Percentiles rank a stretch among this genome's conserved stretches.
These are phyloP conservation scores for Acanthornis magna DNA, from an alignment of 2,797 vertebrate genomes.

Conservation along the genomic window DNA sequence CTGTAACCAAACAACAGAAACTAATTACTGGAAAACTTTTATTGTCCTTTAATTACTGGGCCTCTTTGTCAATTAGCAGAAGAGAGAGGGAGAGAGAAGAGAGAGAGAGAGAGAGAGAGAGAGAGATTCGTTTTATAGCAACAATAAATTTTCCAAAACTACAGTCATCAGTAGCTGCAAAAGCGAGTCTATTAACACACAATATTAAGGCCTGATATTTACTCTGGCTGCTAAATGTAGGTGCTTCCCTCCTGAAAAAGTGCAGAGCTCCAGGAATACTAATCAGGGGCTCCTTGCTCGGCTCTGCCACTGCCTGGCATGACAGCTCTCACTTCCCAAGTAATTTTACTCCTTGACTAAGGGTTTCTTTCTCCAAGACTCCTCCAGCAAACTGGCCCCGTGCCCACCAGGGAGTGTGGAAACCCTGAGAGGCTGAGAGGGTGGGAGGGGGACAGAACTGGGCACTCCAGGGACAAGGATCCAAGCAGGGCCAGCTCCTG, in stretches of 20 bases:
- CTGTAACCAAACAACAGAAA: slow-evolving; percentile 89
- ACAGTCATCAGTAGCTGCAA: slow-evolving; percentile 58
- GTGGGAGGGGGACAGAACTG: not conserved
- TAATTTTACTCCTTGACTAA: not conserved
- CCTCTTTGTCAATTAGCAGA: slow-evolving; percentile 80
- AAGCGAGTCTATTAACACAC: slow-evolving; percentile 64
- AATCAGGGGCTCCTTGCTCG: too few relatives aligned
- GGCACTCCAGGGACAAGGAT: not conserved
- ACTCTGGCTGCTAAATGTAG: slow-evolving; percentile 54
- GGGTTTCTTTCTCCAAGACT: not conserved
- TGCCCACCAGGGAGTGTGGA: not conserved
- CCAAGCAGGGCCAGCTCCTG: not conserved
- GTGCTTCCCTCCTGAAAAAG: slow-evolving; percentile 42
- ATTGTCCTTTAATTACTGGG: slow-evolving; percentile 89
- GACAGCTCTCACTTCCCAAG: not conserved
- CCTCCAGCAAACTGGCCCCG: not conserved
- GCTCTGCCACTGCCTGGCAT: not conserved
- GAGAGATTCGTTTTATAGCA: slow-evolving; percentile 45
- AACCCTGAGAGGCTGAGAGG: not conserved
- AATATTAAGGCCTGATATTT: slow-evolving; percentile 58
- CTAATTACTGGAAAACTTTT: slow-evolving; percentile 94
- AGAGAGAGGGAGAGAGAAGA: slow-evolving; percentile 27
- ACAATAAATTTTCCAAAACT: slow-evolving; percentile 65
- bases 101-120: not conserved
- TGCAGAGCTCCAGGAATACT: slow-evolving; percentile 30